These are phyloP conservation scores for Bubo bubo DNA, from an alignment of 2,113 vertebrate species.

Conservation along the genomic window DNA sequence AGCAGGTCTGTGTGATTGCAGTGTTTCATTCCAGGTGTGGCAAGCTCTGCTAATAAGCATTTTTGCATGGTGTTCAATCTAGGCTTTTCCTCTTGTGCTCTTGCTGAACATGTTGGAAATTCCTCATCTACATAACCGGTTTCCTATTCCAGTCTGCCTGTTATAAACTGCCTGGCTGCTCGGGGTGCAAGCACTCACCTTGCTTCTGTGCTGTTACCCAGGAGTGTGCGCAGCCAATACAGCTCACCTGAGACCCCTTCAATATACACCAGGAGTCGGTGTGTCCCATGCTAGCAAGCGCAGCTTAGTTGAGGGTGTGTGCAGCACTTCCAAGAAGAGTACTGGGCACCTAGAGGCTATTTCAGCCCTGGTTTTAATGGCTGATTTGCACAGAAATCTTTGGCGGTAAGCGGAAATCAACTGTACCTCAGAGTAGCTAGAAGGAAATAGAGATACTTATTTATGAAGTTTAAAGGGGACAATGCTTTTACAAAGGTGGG, in stretches of 20 bases:
- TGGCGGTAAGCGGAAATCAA: background rate
- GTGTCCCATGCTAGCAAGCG: background rate
- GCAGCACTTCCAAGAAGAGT: background rate
- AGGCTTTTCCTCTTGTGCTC: background rate
- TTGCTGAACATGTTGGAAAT: background rate
- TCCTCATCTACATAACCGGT: background rate
- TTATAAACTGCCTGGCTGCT: background rate
- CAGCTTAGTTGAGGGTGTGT: background rate
- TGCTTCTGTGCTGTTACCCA: background rate
- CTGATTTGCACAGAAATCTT: background rate
- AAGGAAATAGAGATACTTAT: background rate
- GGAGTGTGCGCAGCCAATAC: background rate
- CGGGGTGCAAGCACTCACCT: background rate
- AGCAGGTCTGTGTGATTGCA: background rate
- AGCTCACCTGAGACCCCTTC: background rate
- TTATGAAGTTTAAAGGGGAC: background rate
- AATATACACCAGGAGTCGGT: accelerated
- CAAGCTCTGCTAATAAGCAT: background rate
- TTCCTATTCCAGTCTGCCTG: background rate
- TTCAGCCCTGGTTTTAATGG: background rate
- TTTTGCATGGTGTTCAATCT: background rate
- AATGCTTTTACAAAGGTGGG: background rate
- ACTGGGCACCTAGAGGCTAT: background rate
- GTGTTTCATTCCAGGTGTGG: background rate
- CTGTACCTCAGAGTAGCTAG: background rate